Conservation (phyloP, 2,113 vertebrate species). For the Xiphias gladius region DNA sequence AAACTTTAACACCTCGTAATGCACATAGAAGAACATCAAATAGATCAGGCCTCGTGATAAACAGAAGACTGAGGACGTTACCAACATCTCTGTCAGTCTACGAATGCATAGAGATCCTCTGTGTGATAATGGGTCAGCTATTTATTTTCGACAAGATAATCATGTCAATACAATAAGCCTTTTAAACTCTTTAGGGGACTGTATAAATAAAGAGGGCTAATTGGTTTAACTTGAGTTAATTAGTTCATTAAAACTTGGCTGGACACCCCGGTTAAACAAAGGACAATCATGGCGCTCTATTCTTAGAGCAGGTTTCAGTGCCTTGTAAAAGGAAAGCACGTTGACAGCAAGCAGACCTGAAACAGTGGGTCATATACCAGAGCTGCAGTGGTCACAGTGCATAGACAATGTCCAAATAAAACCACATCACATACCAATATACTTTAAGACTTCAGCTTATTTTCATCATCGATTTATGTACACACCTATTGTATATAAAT, state of each 20-base stretch:
- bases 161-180: constrained; percentile 56
- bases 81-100: background rate
- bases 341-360: background rate
- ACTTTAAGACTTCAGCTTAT: background rate
- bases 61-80: background rate
- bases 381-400: background rate
- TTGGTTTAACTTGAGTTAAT: constrained; percentile 78
- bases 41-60: background rate
- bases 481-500: background rate
- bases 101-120: background rate
- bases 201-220: constrained; percentile 78
- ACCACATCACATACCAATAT: background rate
- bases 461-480: background rate
- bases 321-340: background rate
- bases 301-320: constrained; percentile 47
- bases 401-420: too few relatives aligned
- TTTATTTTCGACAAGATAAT: constrained; percentile 49
- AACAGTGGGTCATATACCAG: background rate
- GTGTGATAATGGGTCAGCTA: constrained; percentile 26
- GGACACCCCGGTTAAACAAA: constrained; percentile 53
- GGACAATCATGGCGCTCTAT: constrained; percentile 47
- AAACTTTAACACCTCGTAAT: background rate
- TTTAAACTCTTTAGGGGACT: constrained; percentile 58
- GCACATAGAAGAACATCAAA: background rate
- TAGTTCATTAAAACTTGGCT: constrained; percentile 68